Base-by-base conservation (phyloP, 2,888 invertebrate genomes). In the Pseudococcus jackbeardsleyi region DNA sequence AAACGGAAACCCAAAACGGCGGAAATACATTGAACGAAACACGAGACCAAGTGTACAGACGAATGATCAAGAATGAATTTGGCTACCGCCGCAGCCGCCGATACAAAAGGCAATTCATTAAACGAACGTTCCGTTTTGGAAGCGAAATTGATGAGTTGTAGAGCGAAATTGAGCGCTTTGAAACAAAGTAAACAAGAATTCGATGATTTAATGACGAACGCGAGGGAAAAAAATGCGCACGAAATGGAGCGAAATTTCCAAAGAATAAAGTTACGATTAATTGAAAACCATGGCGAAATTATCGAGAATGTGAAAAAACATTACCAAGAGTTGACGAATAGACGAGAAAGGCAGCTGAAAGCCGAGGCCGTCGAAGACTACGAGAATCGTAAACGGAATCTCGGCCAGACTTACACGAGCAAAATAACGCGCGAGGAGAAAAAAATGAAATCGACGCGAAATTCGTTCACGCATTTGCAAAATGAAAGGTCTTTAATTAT, bases 181-280 rank as follows among this genome's bases (percentile, higher is more conserved):
- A 68, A 68, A 26, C 68, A 68, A 68, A 68, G 68, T 68, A 68
- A 68, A 68, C 68, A 68, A 68, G 68, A 68, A 68, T 68, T 68
- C 68, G 68, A 68, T 26, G 68, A 68, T 68, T 68, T 68, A 68
- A 68, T 68, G 68, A 68, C 26, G 68, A 68, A 26, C 22, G 15
- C 26, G 68, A 68, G 68, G 5, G 26, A 68, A 68, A 68, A 68
- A 68, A 68, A 68, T 26, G 68, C 68, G 68, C 26, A 22, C 68
- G 68, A 68, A 68, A 26, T 68, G 68, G 68, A 68, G 68, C 22
- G 15, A 68, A 68, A 68, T 68, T 68, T 68, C 26, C 26, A 68
- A 26, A 68, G 26, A 68, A 15, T 68, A 68, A 68, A 68, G 26
- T 68, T 68, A 68, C 68, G 15, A 68, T 68, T 68, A 26, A 68